phyloP scores from a whole-genome alignment of 1,140 invertebrate genomes.

The Panagrolaimus sp. region DNA sequence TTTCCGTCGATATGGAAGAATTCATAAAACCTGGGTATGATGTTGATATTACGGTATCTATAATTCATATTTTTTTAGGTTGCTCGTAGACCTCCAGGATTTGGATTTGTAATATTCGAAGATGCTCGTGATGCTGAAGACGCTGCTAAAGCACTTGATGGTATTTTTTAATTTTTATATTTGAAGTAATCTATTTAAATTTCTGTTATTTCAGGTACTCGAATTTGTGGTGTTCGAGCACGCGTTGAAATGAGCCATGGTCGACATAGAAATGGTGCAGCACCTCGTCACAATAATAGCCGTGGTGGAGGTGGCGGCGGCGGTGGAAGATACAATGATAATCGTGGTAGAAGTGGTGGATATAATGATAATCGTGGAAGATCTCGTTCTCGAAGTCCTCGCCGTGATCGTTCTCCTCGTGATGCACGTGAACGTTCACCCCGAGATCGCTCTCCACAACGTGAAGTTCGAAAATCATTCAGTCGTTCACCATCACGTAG shows the following conservation, averaged over 20 bases:
- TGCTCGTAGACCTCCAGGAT: slow-evolving; percentile 81
- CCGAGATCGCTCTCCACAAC: background rate
- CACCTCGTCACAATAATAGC: background rate
- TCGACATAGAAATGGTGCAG: background rate
- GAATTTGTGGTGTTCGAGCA: slow-evolving; percentile 42
- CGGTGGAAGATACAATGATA: background rate
- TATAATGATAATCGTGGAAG: background rate
- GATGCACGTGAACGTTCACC: background rate
- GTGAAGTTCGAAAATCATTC: background rate
- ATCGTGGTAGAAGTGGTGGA: background rate
- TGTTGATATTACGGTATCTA: no score
- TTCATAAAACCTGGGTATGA: slow-evolving; percentile 77
- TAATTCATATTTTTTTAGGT: slow-evolving; percentile 60
- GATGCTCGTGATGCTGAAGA: slow-evolving; percentile 86
- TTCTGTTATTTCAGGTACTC: background rate
- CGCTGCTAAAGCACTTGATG: slow-evolving; percentile 82
- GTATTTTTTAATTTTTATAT: slow-evolving; percentile 61
- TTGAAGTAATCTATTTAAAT: no score
- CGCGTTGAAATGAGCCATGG: slow-evolving; percentile 42
- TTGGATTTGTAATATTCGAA: slow-evolving; percentile 94
- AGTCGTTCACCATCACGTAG: background rate
- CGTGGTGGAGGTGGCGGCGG: background rate
- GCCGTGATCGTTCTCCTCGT: background rate
- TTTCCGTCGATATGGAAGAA: slow-evolving; percentile 83
- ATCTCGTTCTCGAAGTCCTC: background rate